phyloP scores from a whole-genome alignment of 37 sponge, comb jelly and placozoan genomes.

The Eunapius fragilis region DNA sequence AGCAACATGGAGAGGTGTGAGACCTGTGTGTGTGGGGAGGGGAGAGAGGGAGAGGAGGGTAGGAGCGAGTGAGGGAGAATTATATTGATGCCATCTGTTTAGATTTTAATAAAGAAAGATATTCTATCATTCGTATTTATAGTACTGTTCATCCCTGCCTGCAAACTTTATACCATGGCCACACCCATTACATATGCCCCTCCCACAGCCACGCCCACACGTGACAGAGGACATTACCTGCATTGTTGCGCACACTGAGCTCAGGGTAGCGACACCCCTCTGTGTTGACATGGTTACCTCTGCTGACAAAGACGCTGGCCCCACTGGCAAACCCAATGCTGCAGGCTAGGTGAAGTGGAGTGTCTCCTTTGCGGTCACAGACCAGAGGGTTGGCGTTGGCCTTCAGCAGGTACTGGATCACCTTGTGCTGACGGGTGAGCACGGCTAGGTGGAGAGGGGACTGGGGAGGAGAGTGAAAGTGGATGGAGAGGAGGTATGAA shows the following conservation, averaged over 20 bases:
- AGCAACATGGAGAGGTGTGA: not conserved
- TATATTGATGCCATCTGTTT: too few species aligned
- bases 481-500: not conserved
- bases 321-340: slow-evolving; percentile 69
- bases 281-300: slow-evolving; percentile 57
- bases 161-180: not conserved
- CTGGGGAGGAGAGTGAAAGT: slow-evolving; percentile 28
- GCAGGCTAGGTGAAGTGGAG: slow-evolving; percentile 85
- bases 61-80: not conserved
- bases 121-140: too few species aligned
- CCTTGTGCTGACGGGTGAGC: slow-evolving; percentile 79
- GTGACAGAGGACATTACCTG: slow-evolving; percentile 40
- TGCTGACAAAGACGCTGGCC: slow-evolving; percentile 39
- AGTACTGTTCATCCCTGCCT: not conserved
- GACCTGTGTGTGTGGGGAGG: not conserved
- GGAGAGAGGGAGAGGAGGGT: not conserved
- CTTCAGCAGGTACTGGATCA: slow-evolving; percentile 72
- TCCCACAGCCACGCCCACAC: not conserved
- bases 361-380: slow-evolving; percentile 87
- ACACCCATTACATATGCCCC: not conserved
- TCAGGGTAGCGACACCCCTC: slow-evolving; percentile 74
- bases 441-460: slow-evolving; percentile 88
- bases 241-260: slow-evolving; percentile 56
- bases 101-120: too few species aligned
- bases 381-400: slow-evolving; percentile 77